These are phyloP conservation scores for Anas platyrhynchos DNA, from an alignment of 2,113 vertebrate genomes.

Conservation along the genomic window DNA sequence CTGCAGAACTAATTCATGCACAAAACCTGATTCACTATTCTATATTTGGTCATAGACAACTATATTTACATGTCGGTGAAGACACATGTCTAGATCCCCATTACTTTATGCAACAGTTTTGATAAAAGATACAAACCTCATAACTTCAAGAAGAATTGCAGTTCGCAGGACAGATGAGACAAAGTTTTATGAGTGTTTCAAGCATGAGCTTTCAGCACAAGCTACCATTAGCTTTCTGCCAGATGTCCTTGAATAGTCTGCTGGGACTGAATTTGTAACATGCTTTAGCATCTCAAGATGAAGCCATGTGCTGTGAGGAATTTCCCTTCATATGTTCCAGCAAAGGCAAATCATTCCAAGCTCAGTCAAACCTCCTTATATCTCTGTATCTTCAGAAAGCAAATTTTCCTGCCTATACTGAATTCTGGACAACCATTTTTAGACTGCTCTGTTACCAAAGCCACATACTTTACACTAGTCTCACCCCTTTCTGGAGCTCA, in stretches of 20 bases:
- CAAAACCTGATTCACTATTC: neutral
- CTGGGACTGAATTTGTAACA: neutral
- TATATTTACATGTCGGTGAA: neutral
- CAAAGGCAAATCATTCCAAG: neutral
- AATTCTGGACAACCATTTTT: neutral
- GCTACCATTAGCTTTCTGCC: neutral
- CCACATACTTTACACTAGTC: neutral
- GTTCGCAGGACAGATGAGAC: neutral
- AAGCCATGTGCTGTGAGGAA: neutral
- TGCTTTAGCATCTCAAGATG: neutral
- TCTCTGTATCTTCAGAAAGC: neutral
- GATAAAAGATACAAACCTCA: neutral
- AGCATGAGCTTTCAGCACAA: too few relatives aligned
- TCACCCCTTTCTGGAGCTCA: neutral
- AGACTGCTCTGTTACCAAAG: neutral
- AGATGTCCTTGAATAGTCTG: neutral
- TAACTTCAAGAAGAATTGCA: neutral
- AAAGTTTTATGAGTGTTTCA: neutral
- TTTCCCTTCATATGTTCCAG: neutral
- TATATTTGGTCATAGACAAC: slow-evolving; percentile 21
- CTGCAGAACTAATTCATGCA: slow-evolving; percentile 39
- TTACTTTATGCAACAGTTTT: neutral
- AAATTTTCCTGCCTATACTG: neutral
- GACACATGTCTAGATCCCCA: neutral
- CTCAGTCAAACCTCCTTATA: neutral